phyloP scores from a whole-genome alignment of 2,797 vertebrate genomes.

The Darevskia mixta region DNA sequence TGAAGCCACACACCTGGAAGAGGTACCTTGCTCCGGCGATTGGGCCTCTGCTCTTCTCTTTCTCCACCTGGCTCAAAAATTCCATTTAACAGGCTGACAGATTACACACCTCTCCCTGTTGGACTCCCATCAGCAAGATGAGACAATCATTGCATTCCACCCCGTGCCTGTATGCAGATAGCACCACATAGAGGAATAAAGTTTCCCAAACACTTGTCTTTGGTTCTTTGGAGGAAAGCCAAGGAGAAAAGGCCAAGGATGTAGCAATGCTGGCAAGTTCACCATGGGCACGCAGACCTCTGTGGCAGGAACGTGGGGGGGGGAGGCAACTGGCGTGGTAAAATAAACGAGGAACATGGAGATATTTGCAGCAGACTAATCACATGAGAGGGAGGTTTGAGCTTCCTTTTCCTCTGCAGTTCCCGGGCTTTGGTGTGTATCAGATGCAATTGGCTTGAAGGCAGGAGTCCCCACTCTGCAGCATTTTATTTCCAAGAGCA shows the following conservation, averaged over 20 bases:
- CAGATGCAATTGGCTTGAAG: neutral
- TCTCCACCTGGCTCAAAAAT: neutral
- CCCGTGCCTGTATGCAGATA: neutral
- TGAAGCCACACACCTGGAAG: neutral
- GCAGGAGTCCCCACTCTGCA: too few species aligned
- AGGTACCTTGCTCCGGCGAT: neutral
- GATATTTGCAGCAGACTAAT: neutral
- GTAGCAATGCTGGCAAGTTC: too few species aligned
- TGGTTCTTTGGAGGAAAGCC: neutral
- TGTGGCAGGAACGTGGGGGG: too few species aligned
- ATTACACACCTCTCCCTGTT: neutral
- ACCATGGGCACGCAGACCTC: too few species aligned
- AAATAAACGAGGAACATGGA: neutral
- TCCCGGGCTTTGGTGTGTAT: neutral
- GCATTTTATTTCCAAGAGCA: neutral
- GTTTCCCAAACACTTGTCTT: neutral
- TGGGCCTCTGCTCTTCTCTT: neutral
- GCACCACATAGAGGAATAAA: neutral
- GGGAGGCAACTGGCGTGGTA: accelerated
- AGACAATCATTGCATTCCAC: neutral
- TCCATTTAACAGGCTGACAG: neutral
- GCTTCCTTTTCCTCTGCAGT: neutral
- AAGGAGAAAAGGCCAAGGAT: neutral
- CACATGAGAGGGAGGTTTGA: neutral
- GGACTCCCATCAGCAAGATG: neutral